Percentiles rank a stretch among this genome's conserved stretches.
Evolutionary conservation across 2,888 invertebrate genomes (phyloP).

Genomic region (Drosophila falleni): DNA sequence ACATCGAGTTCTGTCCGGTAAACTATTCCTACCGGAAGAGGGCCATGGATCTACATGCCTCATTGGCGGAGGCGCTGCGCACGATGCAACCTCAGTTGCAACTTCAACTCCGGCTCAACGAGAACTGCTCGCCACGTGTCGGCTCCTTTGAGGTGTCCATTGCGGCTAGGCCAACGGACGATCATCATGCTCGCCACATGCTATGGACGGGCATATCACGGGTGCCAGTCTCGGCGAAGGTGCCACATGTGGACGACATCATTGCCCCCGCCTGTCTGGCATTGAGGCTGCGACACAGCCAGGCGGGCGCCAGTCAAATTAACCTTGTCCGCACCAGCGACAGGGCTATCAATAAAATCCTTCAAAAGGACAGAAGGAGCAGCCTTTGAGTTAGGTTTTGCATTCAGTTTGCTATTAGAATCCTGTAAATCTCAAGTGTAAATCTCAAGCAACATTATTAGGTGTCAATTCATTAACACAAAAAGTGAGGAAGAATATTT

Average conservation of each 20-base stretch:
- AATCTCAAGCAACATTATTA: neutral
- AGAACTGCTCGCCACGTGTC: slow-evolving; percentile 55
- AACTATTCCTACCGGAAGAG: slow-evolving; percentile 58
- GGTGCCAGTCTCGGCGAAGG: slow-evolving; percentile 62
- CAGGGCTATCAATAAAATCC: slow-evolving; percentile 34
- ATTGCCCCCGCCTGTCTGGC: slow-evolving; percentile 56
- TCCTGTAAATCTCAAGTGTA: neutral
- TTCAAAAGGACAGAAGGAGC: slow-evolving; percentile 25
- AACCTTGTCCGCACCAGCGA: slow-evolving; percentile 42
- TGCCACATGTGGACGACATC: slow-evolving; percentile 73
- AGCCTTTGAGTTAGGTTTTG: neutral
- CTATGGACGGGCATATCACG: slow-evolving; percentile 75
- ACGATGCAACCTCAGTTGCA: slow-evolving; percentile 46
- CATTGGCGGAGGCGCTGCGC: slow-evolving; percentile 65
- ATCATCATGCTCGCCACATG: slow-evolving; percentile 23
- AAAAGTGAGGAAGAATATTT: neutral
- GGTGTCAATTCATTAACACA: neutral
- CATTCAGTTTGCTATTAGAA: neutral
- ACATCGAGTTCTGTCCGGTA: slow-evolving; percentile 74
- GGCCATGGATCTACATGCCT: slow-evolving; percentile 64
- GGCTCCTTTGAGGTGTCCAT: slow-evolving; percentile 78
- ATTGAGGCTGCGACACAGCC: slow-evolving; percentile 41
- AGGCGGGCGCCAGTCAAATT: slow-evolving; percentile 33
- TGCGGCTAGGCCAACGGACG: slow-evolving; percentile 46
- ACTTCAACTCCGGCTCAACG: slow-evolving; percentile 71